Conservation (phyloP, 2,888 invertebrate genomes). For the Cosmia pyralina region DNA sequence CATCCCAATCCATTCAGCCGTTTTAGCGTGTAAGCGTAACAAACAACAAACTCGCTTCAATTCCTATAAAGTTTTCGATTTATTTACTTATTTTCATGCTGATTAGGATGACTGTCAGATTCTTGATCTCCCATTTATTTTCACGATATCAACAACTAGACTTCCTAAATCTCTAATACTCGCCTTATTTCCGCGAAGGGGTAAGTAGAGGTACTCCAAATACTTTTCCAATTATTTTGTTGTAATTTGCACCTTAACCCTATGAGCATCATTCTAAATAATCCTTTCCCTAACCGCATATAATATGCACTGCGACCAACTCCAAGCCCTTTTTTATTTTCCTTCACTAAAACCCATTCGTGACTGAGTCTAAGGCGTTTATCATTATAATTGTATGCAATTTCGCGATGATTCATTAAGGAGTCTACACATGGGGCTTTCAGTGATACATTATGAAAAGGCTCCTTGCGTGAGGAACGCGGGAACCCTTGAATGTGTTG, state of each 20-base stretch:
- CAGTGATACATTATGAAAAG: conserved; percentile 85
- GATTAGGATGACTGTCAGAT: neutral
- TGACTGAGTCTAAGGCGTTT: conserved; percentile 61
- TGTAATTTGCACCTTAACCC: neutral
- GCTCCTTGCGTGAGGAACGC: conserved; percentile 83
- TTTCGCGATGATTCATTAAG: conserved; percentile 82
- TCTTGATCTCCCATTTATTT: neutral
- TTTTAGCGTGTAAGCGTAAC: too few relatives aligned
- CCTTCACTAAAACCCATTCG: conserved; percentile 59
- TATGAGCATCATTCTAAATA: neutral
- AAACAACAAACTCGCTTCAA: too few relatives aligned
- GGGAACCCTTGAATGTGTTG: conserved; percentile 79
- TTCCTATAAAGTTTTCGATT: too few relatives aligned
- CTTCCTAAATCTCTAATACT: too few relatives aligned
- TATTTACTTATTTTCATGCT: neutral
- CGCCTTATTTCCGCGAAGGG: too few relatives aligned
- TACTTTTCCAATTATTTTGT: neutral
- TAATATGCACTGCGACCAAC: conserved; percentile 24
- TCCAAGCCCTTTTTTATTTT: conserved; percentile 22
- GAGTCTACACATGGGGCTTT: conserved; percentile 83
- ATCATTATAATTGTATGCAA: conserved; percentile 81
- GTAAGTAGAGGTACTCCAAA: too few relatives aligned
- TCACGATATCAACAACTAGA: neutral
- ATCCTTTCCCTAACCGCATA: neutral
- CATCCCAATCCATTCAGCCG: too few relatives aligned